These are phyloP conservation scores for Nesogale talazaci DNA, from an alignment of 2,113 vertebrate species.

Conservation along the genomic window DNA sequence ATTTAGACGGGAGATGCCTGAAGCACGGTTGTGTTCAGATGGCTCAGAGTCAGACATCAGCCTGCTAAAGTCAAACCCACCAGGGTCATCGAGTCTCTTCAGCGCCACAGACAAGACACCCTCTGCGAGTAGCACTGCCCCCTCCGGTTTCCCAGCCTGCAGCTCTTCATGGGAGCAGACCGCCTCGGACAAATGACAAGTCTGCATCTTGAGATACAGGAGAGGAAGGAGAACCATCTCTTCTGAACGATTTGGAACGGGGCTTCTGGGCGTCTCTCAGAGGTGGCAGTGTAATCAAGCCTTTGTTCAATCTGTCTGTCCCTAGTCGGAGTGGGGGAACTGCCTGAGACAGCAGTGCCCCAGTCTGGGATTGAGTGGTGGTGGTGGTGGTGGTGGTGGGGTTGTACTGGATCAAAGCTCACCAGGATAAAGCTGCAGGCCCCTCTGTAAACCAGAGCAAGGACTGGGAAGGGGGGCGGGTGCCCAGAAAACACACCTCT, in stretches of 20 bases:
- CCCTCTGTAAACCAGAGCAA: not conserved
- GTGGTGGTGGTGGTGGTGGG: rapidly evolving
- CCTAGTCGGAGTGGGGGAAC: too few species aligned
- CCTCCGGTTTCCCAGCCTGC: too few species aligned
- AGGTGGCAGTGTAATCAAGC: not conserved
- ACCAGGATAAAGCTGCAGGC: not conserved
- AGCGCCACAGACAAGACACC: too few species aligned
- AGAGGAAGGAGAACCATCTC: not conserved
- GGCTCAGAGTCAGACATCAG: not conserved
- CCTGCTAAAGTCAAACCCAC: not conserved
- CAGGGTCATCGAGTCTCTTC: too few species aligned
- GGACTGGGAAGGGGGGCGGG: not conserved
- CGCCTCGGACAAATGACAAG: not conserved
- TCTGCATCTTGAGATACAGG: not conserved
- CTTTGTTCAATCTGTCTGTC: not conserved
- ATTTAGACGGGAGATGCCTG: not conserved
- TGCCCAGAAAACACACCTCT: not conserved
- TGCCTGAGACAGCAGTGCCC: not conserved
- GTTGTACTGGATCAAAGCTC: not conserved
- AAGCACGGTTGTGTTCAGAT: not conserved
- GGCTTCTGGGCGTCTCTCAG: not conserved
- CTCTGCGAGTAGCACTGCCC: too few species aligned
- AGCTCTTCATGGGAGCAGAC: too few species aligned
- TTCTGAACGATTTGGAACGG: rapidly evolving
- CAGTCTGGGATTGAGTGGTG: not conserved